phyloP scores from a whole-genome alignment of 2,888 invertebrate species.

The Stegophylla sp. region DNA sequence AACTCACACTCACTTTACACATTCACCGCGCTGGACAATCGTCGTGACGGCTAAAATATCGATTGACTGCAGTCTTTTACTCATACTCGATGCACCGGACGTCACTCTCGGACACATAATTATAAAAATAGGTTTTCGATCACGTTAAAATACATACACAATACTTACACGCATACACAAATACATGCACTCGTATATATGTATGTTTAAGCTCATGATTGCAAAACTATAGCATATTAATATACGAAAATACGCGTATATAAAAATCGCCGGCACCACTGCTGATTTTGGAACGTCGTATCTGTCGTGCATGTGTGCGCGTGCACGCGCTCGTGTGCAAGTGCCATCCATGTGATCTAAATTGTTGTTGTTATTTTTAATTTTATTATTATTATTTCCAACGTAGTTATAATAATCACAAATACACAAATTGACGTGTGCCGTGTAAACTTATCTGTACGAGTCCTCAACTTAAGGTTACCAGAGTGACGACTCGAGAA shows the following conservation, averaged over 20 bases:
- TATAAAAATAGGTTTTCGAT: too few species aligned
- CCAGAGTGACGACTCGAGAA: background rate
- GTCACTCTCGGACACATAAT: too few species aligned
- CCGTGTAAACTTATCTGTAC: background rate
- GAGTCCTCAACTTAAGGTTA: background rate
- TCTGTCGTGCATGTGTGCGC: conserved; percentile 1
- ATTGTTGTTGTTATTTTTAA: background rate
- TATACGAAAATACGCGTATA: conserved; percentile 38
- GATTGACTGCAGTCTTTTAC: too few species aligned
- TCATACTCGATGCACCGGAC: too few species aligned
- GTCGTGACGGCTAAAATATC: too few species aligned
- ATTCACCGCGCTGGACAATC: too few species aligned
- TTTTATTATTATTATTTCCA: background rate
- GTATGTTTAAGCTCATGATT: too few species aligned
- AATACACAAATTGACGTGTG: too few species aligned
- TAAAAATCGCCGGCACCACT: conserved; percentile 20
- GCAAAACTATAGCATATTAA: background rate
- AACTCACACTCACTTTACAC: too few species aligned
- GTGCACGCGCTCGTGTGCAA: background rate
- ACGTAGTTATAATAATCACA: background rate
- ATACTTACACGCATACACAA: too few species aligned
- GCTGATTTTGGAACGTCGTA: conserved; percentile 38
- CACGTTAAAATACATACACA: too few species aligned
- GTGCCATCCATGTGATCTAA: background rate
- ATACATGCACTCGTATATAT: too few species aligned